Percentiles rank a stretch among this genome's conserved stretches.
phyloP scores from a whole-genome alignment of 2,113 vertebrate species.

The Psilopogon haemacephalus region DNA sequence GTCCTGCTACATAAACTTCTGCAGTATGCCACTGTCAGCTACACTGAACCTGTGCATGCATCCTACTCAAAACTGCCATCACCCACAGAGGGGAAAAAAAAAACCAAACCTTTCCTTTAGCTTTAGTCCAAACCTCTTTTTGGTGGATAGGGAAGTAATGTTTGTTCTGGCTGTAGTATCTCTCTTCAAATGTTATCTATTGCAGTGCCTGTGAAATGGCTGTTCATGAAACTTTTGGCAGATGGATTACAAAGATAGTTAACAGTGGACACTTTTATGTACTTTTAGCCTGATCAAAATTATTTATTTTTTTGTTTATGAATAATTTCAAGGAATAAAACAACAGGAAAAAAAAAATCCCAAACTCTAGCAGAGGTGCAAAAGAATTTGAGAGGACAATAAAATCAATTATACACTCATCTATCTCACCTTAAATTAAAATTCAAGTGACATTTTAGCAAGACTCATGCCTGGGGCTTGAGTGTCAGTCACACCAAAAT shows the following conservation, averaged over 20 bases:
- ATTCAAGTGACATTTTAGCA: neutral
- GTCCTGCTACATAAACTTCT: neutral
- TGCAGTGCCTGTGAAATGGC: neutral
- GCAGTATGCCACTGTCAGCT: neutral
- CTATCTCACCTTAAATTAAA: neutral
- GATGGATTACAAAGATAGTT: slow-evolving; percentile 7
- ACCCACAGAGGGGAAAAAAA: neutral
- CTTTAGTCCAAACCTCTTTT: neutral
- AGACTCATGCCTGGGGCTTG: neutral
- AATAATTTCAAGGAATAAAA: neutral
- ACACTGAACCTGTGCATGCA: neutral
- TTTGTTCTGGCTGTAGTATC: neutral
- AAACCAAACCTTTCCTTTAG: neutral
- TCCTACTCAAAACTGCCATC: neutral
- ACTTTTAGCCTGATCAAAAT: slow-evolving; percentile 6
- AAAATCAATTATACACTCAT: neutral
- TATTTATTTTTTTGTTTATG: neutral
- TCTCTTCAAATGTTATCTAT: neutral
- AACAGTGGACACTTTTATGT: slow-evolving; percentile 3
- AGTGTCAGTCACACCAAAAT: neutral
- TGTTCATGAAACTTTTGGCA: neutral
- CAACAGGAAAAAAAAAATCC: neutral
- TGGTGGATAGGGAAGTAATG: neutral
- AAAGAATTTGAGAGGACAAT: neutral
- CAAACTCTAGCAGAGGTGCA: neutral